These are phyloP conservation scores for Scomber colias DNA, from an alignment of 2,113 vertebrate species.

Conservation along the genomic window DNA sequence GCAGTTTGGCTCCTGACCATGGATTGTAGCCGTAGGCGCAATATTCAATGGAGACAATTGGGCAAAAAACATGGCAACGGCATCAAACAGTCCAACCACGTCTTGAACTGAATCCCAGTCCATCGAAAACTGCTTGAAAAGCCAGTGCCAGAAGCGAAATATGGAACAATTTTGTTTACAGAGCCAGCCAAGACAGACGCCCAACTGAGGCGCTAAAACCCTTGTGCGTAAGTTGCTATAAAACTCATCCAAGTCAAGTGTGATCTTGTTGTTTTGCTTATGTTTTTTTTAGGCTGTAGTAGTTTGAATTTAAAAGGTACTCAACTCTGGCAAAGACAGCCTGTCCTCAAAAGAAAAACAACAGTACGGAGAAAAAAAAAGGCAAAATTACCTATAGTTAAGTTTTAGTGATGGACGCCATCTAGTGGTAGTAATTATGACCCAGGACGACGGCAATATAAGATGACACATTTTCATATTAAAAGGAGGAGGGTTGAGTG, in stretches of 20 bases:
- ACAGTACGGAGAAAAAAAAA: no score
- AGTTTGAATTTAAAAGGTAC: neutral
- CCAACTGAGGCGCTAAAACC: slow-evolving; percentile 9
- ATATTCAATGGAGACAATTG: slow-evolving; percentile 55
- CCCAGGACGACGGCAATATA: no score
- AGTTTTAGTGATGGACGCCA: no score
- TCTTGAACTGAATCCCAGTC: slow-evolving; percentile 50
- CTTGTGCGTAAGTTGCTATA: neutral
- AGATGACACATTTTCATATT: no score
- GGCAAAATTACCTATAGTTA: no score
- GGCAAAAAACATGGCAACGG: slow-evolving; percentile 43
- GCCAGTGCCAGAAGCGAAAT: slow-evolving; percentile 49
- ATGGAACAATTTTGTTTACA: slow-evolving; percentile 60
- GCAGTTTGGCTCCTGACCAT: slow-evolving; percentile 62
- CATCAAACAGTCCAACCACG: slow-evolving; percentile 50
- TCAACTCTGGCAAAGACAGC: neutral
- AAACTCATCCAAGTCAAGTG: slow-evolving; percentile 17
- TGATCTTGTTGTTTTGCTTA: neutral
- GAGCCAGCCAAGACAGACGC: slow-evolving; percentile 25
- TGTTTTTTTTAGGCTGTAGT: neutral
- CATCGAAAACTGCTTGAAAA: slow-evolving; percentile 27
- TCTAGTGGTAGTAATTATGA: no score
- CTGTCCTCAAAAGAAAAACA: no score
- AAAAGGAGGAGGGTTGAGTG: no score
- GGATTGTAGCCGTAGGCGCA: slow-evolving; percentile 47